phyloP scores from a whole-genome alignment of 2,888 invertebrate genomes.

The Dasysyrphus albostriatus region DNA sequence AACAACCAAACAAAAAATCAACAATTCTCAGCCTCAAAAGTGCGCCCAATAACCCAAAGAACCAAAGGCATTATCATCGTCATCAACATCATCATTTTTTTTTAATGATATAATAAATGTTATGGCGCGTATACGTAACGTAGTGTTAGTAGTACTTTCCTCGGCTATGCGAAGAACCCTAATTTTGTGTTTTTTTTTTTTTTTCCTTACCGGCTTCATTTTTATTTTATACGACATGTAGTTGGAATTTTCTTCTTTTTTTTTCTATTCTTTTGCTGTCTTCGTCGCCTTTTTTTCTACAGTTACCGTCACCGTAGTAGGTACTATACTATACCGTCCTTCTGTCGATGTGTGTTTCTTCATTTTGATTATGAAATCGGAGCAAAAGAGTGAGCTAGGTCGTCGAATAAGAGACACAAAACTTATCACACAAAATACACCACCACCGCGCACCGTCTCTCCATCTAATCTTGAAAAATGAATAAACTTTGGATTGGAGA shows the following conservation, averaged over 20 bases:
- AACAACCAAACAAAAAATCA: slow-evolving; percentile 31
- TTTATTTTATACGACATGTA: slow-evolving; percentile 63
- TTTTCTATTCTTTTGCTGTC: slow-evolving; percentile 51
- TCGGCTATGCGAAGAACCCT: slow-evolving; percentile 61
- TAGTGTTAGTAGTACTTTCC: slow-evolving; percentile 60
- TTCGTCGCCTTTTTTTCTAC: slow-evolving; percentile 61
- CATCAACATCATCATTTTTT: slow-evolving; percentile 74
- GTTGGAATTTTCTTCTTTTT: slow-evolving; percentile 38
- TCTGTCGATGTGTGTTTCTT: slow-evolving; percentile 69
- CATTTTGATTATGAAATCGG: slow-evolving; percentile 72
- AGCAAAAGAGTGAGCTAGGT: slow-evolving; percentile 67
- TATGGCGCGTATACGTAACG: slow-evolving; percentile 72
- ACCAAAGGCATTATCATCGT: slow-evolving; percentile 75
- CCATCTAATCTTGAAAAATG: slow-evolving; percentile 68
- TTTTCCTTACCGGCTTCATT: slow-evolving; percentile 52
- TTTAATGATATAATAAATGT: slow-evolving; percentile 76
- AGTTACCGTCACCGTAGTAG: slow-evolving; percentile 28
- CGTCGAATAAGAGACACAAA: slow-evolving; percentile 65
- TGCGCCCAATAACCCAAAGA: slow-evolving; percentile 74
- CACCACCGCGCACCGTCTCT: not conserved
- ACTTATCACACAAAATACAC: slow-evolving; percentile 39
- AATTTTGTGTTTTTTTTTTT: slow-evolving; percentile 39
- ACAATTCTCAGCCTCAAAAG: slow-evolving; percentile 65
- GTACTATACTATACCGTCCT: slow-evolving; percentile 1
- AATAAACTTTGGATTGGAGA: slow-evolving; percentile 60